Evolutionary conservation across 2,113 vertebrate genomes (phyloP), one percentile per base, ranked within the genome.

Genomic region (Aythya baeri): DNA sequence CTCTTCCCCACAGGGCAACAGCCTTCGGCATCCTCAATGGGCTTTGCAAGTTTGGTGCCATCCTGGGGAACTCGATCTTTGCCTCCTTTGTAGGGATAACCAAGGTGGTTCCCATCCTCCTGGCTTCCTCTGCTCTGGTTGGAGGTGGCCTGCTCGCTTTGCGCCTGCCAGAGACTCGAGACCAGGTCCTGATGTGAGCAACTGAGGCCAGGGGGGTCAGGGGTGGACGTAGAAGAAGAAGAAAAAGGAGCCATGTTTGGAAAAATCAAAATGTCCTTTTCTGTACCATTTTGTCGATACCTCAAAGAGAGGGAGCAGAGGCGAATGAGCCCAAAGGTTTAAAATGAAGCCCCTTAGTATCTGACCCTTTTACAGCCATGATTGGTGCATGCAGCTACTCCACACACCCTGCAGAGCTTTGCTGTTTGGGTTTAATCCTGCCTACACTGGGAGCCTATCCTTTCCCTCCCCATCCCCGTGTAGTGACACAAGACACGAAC

Each of bases 11-110:
- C 97, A 99, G 99, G 95, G 99, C 99, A 80, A 99, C 99, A 1
- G 99, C 99, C 9, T 99, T 99, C 41, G 99, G 99, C 38, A 98
- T 99, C 97, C 98, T 99, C 91, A 99, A 99, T 3, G 99, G 98
- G 26, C 93, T 99, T 80, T 99, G 99, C 89, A 99, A 99, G 97
- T 97, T 99, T 59, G 99, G 98, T 0, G 99, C 99, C 96, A 99
- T 99, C 89, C 83, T 99, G 70, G 99, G 99, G 94, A 99, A 99
- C 95, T 99, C 99, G n/a, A 98, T 99, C 96, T 99, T 99, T 44
- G 98, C 99, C 71, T 99, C 99, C 68, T 99, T 99, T 7, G 98
- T 99, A 25, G 99, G 99, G 78, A 98, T 99, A 95, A 99, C 99
- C 22, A 99, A 99, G 96, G 99, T 99, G 88, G 91, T 99, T 88